Conservation (phyloP, 2,888 invertebrate species). For the Amorpha juglandis region DNA sequence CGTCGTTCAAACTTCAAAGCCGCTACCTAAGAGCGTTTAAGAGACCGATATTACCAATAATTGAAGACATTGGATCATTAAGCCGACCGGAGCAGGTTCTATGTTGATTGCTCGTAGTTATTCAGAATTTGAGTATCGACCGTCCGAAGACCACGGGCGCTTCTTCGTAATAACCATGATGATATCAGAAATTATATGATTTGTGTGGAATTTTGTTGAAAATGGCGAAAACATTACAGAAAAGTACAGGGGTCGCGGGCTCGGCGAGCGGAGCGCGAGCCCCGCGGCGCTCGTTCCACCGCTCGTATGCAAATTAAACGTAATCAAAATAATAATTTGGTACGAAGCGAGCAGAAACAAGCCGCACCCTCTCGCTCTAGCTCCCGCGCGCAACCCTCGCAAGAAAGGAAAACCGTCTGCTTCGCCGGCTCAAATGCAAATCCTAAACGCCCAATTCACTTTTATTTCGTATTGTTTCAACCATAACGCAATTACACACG, state of each 20-base stretch:
- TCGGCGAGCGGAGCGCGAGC: constrained; percentile 64
- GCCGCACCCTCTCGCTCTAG: constrained; percentile 59
- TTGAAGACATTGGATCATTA: constrained; percentile 77
- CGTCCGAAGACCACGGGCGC: constrained; percentile 74
- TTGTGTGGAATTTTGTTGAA: constrained; percentile 84
- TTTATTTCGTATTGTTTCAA: constrained; percentile 76
- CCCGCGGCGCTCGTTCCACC: constrained; percentile 65
- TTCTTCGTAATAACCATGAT: constrained; percentile 83
- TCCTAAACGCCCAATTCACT: constrained; percentile 68
- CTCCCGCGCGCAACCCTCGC: constrained; percentile 44
- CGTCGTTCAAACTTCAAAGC: constrained; percentile 59
- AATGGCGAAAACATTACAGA: constrained; percentile 85
- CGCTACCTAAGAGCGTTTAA: constrained; percentile 81
- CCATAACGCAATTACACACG: constrained; percentile 68
- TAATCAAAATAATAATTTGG: constrained; percentile 84
- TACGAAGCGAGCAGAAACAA: constrained; percentile 60
- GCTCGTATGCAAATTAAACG: constrained; percentile 83
- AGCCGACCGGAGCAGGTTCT: constrained; percentile 74
- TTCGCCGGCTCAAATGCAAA: constrained; percentile 71
- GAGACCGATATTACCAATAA: constrained; percentile 80
- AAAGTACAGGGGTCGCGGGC: constrained; percentile 81
- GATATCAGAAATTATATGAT: constrained; percentile 82
- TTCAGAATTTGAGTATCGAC: constrained; percentile 78
- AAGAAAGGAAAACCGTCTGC: constrained; percentile 63
- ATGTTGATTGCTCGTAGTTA: constrained; percentile 82